Percentiles rank a stretch among this genome's conserved stretches.
Evolutionary conservation across 2,113 vertebrate species (phyloP).

Genomic region (Scomber colias): DNA sequence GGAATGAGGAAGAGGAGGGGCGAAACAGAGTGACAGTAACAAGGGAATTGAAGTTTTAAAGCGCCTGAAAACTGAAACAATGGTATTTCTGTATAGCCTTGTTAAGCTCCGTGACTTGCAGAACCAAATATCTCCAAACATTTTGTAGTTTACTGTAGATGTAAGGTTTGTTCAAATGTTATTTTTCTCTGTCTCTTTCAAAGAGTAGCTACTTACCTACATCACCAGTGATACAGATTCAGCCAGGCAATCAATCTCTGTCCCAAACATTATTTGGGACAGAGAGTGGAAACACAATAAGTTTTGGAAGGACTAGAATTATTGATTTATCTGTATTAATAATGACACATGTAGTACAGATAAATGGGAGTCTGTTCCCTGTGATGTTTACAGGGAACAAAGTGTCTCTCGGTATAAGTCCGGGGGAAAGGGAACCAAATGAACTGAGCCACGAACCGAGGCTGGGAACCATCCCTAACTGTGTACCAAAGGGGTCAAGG

Average conservation of each 20-base stretch:
- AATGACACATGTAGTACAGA: background rate
- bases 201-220: background rate
- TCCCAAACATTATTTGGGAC: background rate
- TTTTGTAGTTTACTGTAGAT: background rate
- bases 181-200: background rate
- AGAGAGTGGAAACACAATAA: background rate
- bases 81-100: background rate
- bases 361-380: background rate
- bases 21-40: conserved; percentile 16
- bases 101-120: background rate
- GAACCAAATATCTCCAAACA: background rate
- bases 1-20: conserved; percentile 68
- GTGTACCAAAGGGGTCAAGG: conserved; percentile 77
- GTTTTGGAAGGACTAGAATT: background rate
- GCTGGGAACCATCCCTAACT: conserved; percentile 67
- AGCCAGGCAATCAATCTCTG: background rate
- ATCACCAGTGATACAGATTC: background rate
- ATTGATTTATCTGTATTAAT: background rate
- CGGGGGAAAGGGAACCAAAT: conserved; percentile 25
- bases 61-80: conserved; percentile 1
- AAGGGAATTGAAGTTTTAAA: background rate
- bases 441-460: background rate
- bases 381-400: conserved; percentile 16
- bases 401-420: conserved; percentile 24
- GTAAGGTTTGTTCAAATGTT: background rate